Base-by-base conservation (phyloP, 2,888 invertebrate species). In the Calliphora vomitoria region DNA sequence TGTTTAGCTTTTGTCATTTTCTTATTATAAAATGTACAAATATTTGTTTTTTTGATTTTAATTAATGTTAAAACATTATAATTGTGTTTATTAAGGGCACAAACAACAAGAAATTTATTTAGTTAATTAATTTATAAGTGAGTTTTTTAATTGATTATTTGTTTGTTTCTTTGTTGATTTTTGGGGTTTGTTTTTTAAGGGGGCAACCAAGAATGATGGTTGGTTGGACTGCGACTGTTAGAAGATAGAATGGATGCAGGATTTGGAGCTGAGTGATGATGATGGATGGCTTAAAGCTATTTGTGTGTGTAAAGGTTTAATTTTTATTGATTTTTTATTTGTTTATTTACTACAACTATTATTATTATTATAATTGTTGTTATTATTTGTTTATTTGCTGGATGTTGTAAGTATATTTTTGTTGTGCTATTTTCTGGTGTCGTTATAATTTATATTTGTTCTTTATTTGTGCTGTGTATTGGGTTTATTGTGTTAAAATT, bases 401-500 rank as follows among this genome's bases (percentile, higher is more conserved):
- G 18, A 55, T 71, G 25, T 44, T 79, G 15, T 50, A 47, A 41
- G 38, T 60, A 31, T 58, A 79, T 66, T 35, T 55, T 69, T 80
- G 47, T 53, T 82, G 66, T 58, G 41, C 53, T 64, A 71, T 78
- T 64, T 69, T 69, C 41, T 82, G 50, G 31, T 62, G 41, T 78
- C 58, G 20, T 75, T 72, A 53, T 82, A 71, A 68, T 82, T 50
- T 80, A 74, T 88, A 72, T 60, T 82, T 79, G 75, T 78, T 85
- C n/a, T 82, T 71, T 55, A 79, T 68, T 84, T 79, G 35, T 79
- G 13, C 47, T 72, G 55, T 81, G 66, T 74, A 82, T 79, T 71
- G 62, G 62, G 44, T 85, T 88, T 83, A 79, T 75, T 85, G 75
- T 87, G 85, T 82, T 85, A 89, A 89, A 90, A 88, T 90, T 91